Evolutionary conservation across 2,113 vertebrate species (phyloP), one percentile per base, ranked within the genome.

Genomic region (Lipophrys pholis): DNA sequence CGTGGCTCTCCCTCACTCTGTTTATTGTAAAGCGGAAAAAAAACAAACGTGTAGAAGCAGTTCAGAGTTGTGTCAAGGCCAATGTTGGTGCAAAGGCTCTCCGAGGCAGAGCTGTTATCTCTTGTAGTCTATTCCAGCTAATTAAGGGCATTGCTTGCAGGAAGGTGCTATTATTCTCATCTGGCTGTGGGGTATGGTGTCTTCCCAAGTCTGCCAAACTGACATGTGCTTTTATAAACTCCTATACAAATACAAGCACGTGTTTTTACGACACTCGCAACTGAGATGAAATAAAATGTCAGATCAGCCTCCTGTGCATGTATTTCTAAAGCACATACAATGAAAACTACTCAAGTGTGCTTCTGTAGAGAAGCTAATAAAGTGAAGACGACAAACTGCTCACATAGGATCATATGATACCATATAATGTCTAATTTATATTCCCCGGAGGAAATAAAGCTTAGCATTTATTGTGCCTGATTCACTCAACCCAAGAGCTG

Each of bases 141-240:
- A 92, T 92, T 92, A 89, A 89, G 90, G 88, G 86, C 89, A 89
- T 80, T 42, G 76, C 87, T 83, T 57, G 73, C 73, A 89, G 83
- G 80, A 89, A 85, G 76, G 83, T 80, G 82, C 80, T 81, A 79
- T 85, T 87, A 89, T 87, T 89, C 83, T 80, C 78, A 87, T 87
- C 76, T 57, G 48, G 80, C 88, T 85, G 62, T 58, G 56, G 83
- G 88, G 74, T 59, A 78, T 82, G 80, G 69, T 82, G 61, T 85
- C 80, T 82, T 59, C 68, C 54, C 69, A 62, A 73, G 80, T 87
- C 72, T 79, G 76, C 55, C 74, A 54, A 61, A 61, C 45, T 81
- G 82, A 80, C 80, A 76, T 55, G 71, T 53, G 61, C 53, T 57
- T 70, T 65, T 38, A 81, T 56, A 72, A 30, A 66, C 60, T 76